phyloP scores from a whole-genome alignment of 2,888 invertebrate species.

The Priocnemis perturbator region DNA sequence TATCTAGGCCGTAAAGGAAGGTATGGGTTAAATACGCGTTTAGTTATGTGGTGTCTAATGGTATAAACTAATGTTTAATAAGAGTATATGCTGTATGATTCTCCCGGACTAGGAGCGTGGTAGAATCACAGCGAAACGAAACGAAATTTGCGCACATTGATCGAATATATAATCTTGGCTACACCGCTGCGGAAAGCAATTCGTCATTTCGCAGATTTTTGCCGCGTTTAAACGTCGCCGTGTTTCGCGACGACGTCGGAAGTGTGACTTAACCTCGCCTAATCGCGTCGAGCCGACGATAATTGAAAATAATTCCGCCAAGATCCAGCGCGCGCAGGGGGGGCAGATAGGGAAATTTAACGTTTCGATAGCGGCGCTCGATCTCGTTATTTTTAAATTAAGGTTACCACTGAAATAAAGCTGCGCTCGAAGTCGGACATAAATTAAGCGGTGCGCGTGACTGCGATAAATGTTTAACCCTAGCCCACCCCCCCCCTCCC shows the following conservation, averaged over 20 bases:
- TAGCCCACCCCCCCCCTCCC: too few species aligned
- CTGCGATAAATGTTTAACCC: constrained; percentile 50
- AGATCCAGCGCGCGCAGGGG: too few species aligned
- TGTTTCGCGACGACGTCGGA: too few species aligned
- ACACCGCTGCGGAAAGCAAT: not conserved
- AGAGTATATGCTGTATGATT: too few species aligned
- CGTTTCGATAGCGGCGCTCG: constrained; percentile 3
- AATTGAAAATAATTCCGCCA: not conserved
- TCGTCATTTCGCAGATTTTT: too few species aligned
- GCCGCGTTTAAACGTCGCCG: too few species aligned
- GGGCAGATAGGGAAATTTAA: too few species aligned
- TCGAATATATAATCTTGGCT: not conserved
- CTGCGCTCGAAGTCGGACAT: constrained; percentile 32
- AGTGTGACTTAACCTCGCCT: not conserved
- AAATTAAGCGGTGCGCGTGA: constrained; percentile 54
- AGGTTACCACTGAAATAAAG: constrained; percentile 48
- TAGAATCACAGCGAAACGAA: not conserved
- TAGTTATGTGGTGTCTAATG: too few species aligned
- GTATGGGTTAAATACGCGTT: too few species aligned
- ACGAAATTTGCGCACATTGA: not conserved
- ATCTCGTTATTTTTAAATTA: constrained; percentile 45
- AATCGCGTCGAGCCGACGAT: not conserved
- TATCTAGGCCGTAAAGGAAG: too few species aligned
- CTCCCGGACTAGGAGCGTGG: too few species aligned
- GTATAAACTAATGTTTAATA: too few species aligned